Percentiles rank a stretch among this genome's conserved stretches.
phyloP scores from a whole-genome alignment of 2,888 invertebrate genomes.

The Phengaris arion region DNA sequence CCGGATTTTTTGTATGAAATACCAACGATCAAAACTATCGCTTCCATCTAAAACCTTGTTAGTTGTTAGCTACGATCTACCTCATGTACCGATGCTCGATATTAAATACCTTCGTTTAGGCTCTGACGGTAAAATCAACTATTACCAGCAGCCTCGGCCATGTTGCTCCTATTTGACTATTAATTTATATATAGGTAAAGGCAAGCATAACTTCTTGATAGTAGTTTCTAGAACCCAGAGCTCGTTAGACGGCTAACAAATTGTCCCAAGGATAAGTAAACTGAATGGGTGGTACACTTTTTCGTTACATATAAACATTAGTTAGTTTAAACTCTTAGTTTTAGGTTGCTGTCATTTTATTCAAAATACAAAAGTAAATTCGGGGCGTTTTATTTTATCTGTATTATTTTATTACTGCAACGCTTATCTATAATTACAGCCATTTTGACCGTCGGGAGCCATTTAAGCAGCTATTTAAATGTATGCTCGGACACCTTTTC shows the following conservation, averaged over 20 bases:
- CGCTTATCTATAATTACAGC: slow-evolving; percentile 19
- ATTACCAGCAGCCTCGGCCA: slow-evolving; percentile 2
- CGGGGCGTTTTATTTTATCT: neutral
- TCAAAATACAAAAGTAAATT: neutral
- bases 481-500: slow-evolving; percentile 11
- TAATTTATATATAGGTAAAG: neutral
- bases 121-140: neutral
- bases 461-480: slow-evolving; percentile 18
- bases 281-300: no score
- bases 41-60: slow-evolving; percentile 6
- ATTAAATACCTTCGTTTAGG: slow-evolving; percentile 19
- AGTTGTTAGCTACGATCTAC: slow-evolving; percentile 19
- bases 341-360: neutral
- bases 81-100: neutral
- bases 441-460: slow-evolving; percentile 15
- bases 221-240: no score
- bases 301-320: no score
- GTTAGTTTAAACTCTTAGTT: no score
- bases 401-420: slow-evolving; percentile 12
- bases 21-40: neutral
- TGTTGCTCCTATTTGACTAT: neutral
- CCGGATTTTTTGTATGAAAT: neutral
- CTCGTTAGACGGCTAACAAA: no score
- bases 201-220: no score
- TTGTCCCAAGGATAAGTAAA: no score